Percentiles rank a stretch among this genome's conserved stretches.
These are phyloP conservation scores for Coregonus clupeaformis DNA, from an alignment of 2,113 vertebrate genomes.

Conservation along the genomic window DNA sequence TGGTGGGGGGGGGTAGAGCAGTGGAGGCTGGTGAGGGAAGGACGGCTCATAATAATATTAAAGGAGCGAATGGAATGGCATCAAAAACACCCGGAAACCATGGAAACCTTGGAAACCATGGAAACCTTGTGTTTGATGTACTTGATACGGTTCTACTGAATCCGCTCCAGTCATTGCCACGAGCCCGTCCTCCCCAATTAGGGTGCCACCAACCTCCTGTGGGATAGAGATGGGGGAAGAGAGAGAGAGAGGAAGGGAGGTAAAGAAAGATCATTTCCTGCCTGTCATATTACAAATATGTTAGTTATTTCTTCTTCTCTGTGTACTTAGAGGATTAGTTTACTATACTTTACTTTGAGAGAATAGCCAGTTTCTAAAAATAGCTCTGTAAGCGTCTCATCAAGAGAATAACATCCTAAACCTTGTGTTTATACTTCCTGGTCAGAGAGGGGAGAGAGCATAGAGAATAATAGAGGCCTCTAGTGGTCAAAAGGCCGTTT, in stretches of 20 bases:
- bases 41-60: too few species aligned
- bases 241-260: not conserved
- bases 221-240: not conserved
- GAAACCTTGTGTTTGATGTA: too few species aligned
- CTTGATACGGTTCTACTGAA: too few species aligned
- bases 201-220: too few species aligned
- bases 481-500: too few species aligned
- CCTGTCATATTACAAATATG: too few species aligned
- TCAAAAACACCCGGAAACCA: too few species aligned
- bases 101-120: too few species aligned
- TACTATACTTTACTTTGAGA: not conserved
- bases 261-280: not conserved
- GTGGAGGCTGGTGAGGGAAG: not conserved
- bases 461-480: too few species aligned
- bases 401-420: not conserved
- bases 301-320: not conserved
- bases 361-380: not conserved
- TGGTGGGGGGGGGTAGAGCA: not conserved
- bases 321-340: not conserved
- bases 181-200: too few species aligned
- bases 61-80: too few species aligned
- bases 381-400: not conserved
- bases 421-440: conserved; percentile 1
- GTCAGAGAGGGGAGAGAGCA: not conserved
- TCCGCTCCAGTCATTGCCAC: too few species aligned